A percentile compares a stretch with the other conserved stretches of the same genome.
phyloP scores from a whole-genome alignment of 2,888 invertebrate genomes.

The Pachymerium ferrugineum region DNA sequence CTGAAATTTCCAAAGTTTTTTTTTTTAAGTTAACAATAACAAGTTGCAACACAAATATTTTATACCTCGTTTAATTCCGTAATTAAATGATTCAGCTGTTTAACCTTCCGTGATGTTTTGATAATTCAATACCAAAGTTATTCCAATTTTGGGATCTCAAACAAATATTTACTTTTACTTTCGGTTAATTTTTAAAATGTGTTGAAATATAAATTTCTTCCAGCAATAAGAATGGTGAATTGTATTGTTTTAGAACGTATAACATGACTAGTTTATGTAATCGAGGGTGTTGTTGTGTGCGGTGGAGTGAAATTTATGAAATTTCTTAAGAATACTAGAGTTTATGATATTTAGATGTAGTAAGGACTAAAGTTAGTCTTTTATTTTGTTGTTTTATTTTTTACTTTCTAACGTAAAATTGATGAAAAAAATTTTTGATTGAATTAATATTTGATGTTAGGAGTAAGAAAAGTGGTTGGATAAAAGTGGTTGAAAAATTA shows the following conservation, averaged over 20 bases:
- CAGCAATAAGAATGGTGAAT: not conserved
- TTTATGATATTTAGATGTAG: not conserved
- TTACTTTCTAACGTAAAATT: no score
- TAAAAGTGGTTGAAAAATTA: conserved; percentile 4
- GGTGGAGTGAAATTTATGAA: conserved; percentile 4
- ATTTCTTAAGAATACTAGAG: not conserved
- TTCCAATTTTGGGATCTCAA: not conserved
- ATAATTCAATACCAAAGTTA: conserved; percentile 4
- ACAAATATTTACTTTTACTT: not conserved
- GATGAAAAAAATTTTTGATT: no score
- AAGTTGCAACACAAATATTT: no score
- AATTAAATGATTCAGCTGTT: no score
- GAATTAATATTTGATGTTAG: conserved; percentile 6
- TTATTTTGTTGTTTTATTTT: not conserved
- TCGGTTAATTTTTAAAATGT: not conserved
- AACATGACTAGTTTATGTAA: not conserved
- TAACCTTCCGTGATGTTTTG: no score
- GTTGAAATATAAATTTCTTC: not conserved
- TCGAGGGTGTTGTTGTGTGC: not conserved
- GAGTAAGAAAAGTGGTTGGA: not conserved
- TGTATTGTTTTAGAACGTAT: not conserved
- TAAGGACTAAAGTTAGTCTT: not conserved
- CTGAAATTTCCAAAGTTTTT: no score
- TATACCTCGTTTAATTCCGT: no score
- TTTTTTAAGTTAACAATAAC: no score